These are phyloP conservation scores for Pogonophryne albipinna DNA, from an alignment of 2,797 vertebrate species.

Conservation along the genomic window DNA sequence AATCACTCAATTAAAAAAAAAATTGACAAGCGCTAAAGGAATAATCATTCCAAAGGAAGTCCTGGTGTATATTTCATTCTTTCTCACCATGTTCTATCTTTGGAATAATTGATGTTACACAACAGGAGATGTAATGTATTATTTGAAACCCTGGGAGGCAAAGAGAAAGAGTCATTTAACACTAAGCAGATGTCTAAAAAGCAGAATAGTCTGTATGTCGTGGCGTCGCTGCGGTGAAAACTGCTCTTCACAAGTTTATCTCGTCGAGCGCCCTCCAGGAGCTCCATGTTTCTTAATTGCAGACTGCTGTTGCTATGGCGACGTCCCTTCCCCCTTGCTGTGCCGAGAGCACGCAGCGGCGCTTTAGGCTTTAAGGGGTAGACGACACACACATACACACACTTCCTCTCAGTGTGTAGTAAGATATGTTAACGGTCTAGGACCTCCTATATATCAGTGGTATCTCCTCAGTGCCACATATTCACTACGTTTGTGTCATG, in stretches of 20 bases:
- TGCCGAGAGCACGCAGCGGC: slow-evolving; percentile 24
- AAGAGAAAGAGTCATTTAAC: slow-evolving; percentile 3
- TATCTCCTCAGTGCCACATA: neutral
- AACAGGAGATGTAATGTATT: neutral
- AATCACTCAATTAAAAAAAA: too few relatives aligned
- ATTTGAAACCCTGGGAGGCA: neutral
- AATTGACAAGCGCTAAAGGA: too few relatives aligned
- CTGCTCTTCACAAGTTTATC: slow-evolving; percentile 37
- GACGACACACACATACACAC: slow-evolving; percentile 7
- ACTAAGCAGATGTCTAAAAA: slow-evolving; percentile 30
- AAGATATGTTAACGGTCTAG: slow-evolving; percentile 36
- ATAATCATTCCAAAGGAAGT: too few relatives aligned
- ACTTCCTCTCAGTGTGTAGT: slow-evolving; percentile 20
- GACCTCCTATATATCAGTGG: slow-evolving; percentile 19
- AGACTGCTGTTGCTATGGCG: slow-evolving; percentile 73
- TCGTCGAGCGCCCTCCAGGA: slow-evolving; percentile 49
- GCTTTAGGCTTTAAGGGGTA: slow-evolving; percentile 34
- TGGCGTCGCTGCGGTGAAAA: slow-evolving; percentile 20
- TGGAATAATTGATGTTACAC: neutral
- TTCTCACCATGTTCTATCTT: neutral
- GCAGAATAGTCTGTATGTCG: slow-evolving; percentile 9
- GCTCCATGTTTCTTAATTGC: slow-evolving; percentile 61
- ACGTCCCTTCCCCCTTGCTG: slow-evolving; percentile 54
- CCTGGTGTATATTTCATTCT: too few relatives aligned
- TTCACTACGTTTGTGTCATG: neutral